These are phyloP conservation scores for Acanthosepion lycidas DNA, from an alignment of 2,888 invertebrate genomes.

Conservation along the genomic window DNA sequence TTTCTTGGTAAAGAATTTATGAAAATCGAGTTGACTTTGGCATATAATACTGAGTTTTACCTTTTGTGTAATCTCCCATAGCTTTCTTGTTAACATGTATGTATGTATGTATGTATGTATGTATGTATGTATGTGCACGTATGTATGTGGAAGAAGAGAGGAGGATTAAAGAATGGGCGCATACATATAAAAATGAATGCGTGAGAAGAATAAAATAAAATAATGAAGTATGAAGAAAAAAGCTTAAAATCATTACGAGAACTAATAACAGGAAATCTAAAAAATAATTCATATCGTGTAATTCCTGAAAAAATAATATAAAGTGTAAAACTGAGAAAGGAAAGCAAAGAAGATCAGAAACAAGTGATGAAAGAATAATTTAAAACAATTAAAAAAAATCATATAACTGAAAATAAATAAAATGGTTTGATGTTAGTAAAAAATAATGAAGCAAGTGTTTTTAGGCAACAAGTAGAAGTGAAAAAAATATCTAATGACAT, in stretches of 20 bases:
- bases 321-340: background rate
- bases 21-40: too few relatives aligned
- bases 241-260: background rate
- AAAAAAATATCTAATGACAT: background rate
- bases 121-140: too few relatives aligned
- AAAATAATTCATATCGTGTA: background rate
- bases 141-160: too few relatives aligned
- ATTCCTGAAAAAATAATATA: background rate
- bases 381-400: background rate
- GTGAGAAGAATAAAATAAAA: too few relatives aligned
- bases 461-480: background rate
- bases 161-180: too few relatives aligned
- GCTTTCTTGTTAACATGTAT: too few relatives aligned
- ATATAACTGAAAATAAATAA: background rate
- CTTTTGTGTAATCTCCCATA: too few relatives aligned
- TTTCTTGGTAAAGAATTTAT: too few relatives aligned
- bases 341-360: background rate
- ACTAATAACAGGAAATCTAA: background rate
- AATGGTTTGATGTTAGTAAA: background rate
- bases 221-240: too few relatives aligned
- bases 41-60: too few relatives aligned
- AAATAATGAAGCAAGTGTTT: background rate
- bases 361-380: background rate
- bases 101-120: too few relatives aligned
- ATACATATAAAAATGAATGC: too few relatives aligned